These are phyloP conservation scores for Aelia acuminata DNA, from an alignment of 2,888 invertebrate genomes.

Conservation along the genomic window DNA sequence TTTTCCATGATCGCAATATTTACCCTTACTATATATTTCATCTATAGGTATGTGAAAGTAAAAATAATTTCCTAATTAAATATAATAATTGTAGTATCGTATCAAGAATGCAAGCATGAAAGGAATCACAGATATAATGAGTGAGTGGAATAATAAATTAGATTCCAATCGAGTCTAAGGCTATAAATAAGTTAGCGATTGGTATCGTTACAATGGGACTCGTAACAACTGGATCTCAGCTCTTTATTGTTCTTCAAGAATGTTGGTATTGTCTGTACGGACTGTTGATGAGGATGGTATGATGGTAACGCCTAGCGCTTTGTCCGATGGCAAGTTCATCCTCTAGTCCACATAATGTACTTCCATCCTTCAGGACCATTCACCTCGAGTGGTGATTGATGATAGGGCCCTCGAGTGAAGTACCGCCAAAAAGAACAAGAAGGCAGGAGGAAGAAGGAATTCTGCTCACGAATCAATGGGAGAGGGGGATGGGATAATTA, in stretches of 20 bases:
- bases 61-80: no score
- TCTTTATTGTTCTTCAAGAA: not conserved
- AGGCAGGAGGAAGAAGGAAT: not conserved
- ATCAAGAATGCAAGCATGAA: not conserved
- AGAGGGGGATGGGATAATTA: not conserved
- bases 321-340: not conserved
- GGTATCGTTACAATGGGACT: not conserved
- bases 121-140: not conserved
- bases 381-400: slow-evolving; percentile 14
- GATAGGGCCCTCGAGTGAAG: not conserved
- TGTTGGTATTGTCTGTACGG: slow-evolving; percentile 1
- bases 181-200: not conserved
- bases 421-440: not conserved
- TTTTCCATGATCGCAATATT: no score
- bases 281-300: slow-evolving; percentile 8
- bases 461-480: not conserved
- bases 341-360: not conserved
- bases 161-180: not conserved
- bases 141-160: not conserved
- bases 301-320: not conserved
- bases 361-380: not conserved
- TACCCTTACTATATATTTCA: no score
- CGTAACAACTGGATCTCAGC: not conserved
- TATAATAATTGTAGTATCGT: not conserved
- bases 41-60: no score